Evolutionary conservation across 2,797 vertebrate genomes (phyloP), one percentile per base, ranked within the genome.

Genomic region (Staurois parvus): DNA sequence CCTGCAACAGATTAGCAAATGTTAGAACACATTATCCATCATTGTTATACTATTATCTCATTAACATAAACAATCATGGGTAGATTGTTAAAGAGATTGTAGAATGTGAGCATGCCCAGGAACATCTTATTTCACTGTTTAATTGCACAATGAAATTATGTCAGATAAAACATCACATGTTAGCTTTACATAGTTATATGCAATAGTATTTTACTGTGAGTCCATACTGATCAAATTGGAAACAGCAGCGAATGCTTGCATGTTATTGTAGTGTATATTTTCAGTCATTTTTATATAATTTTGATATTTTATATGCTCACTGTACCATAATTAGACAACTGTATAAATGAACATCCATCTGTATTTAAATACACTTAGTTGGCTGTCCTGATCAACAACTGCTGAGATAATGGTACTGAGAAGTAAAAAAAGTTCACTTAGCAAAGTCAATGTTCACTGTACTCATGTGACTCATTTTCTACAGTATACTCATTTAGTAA

Each of bases 51-150:
- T 90, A 89, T 91, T 89, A 89, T 89, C 72, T 83, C 86, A 91
- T 91, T 91, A 90, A 88, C 91, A 91, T 90, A 91, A 91, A 91
- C 90, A 89, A 89, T 89, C 89, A 89, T 85, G 77, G 48, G 81
- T 79, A 87, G 48, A 83, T 88, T 88, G 52, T 59, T 59, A 59
- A 19, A 24, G 52, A 59, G 52, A 88, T 89, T 89, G 88, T 83
- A 89, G 87, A 88, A 75, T 76, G 69, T 84, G 81, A 89, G 84
- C 83, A 85, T 81, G 86, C 79, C 85, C 79, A 90, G 89, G 87
- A 89, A 89, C 88, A 84, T 81, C 87, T 90, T 78, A 86, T 80
- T 90, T 34, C 73, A 84, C 73, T 64, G 67, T 85, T 87, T 88
- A 89, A 89, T 89, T 87, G 80, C 84, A 79, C 74, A 59, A 83